Evolutionary conservation across 2,888 invertebrate genomes (phyloP).

Genomic region (Hartigia nigra): DNA sequence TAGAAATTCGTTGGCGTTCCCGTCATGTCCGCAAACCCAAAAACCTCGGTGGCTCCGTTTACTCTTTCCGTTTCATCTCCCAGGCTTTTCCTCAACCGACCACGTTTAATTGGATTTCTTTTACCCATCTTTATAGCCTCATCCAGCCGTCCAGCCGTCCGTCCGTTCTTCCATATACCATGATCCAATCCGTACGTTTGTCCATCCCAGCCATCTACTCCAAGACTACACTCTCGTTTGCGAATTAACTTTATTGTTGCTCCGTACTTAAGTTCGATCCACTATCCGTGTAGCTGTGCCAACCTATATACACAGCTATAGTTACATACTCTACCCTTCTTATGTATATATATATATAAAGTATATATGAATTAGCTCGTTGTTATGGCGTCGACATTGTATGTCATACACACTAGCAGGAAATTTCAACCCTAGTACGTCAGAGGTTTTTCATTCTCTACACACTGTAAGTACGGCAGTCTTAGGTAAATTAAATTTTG

Average conservation of each 20-base stretch:
- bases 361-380: neutral
- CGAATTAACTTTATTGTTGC: slow-evolving; percentile 4
- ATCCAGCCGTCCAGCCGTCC: neutral
- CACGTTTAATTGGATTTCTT: slow-evolving; percentile 13
- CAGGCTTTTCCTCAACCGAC: neutral
- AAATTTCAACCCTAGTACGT: neutral
- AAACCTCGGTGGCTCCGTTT: neutral
- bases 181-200: neutral
- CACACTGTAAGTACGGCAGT: neutral
- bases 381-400: neutral
- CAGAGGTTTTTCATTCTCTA: neutral
- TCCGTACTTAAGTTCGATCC: neutral
- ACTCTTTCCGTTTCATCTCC: neutral
- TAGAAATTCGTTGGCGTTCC: slow-evolving; percentile 16
- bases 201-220: neutral
- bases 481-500: neutral
- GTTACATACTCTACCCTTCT: neutral
- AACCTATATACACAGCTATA: neutral
- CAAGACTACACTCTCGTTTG: neutral
- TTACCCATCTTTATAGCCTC: neutral
- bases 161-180: neutral
- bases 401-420: neutral
- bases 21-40: neutral
- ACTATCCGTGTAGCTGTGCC: neutral
- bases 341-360: neutral